A percentile compares a stretch with the other conserved stretches of the same genome.
Evolutionary conservation across 2,888 invertebrate species (phyloP).

Genomic region (Mythimna lalbum): DNA sequence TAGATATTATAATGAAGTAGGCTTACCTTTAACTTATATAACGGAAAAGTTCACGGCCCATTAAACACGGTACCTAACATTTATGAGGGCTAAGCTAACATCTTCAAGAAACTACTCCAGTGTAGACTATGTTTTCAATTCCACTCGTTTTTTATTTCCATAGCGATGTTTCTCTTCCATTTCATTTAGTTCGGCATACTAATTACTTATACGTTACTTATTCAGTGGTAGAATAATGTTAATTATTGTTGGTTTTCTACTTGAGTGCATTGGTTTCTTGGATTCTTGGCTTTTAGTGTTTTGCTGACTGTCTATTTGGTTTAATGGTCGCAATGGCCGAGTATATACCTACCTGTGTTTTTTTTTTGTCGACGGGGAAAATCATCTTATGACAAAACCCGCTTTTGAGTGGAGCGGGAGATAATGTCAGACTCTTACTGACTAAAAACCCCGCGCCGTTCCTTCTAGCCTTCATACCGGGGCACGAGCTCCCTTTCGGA

Average conservation of each 20-base stretch:
- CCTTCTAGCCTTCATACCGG: too few relatives aligned
- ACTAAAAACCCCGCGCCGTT: too few relatives aligned
- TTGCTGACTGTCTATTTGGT: not conserved
- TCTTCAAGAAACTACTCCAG: conserved; percentile 26
- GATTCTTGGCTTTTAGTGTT: not conserved
- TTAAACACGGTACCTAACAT: not conserved
- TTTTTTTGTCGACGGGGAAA: too few relatives aligned
- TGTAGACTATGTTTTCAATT: conserved; percentile 39
- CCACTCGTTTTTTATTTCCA: conserved; percentile 27
- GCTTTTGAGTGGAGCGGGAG: too few relatives aligned
- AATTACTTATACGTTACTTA: conserved; percentile 39
- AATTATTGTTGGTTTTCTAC: conserved; percentile 31
- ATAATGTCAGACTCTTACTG: too few relatives aligned
- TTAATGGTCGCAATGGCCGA: too few relatives aligned
- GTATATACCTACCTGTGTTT: too few relatives aligned
- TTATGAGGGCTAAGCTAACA: conserved; percentile 18
- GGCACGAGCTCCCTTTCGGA: too few relatives aligned
- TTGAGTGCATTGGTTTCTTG: conserved; percentile 31
- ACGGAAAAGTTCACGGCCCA: not conserved
- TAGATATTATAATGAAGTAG: not conserved
- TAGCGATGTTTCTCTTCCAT: conserved; percentile 50
- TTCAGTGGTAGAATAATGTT: not conserved
- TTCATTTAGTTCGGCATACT: conserved; percentile 42
- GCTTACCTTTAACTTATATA: not conserved
- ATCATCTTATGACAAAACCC: too few relatives aligned